A percentile compares a stretch with the other conserved stretches of the same genome.
Evolutionary conservation across 2,113 vertebrate genomes (phyloP).

Genomic region (Cyanocitta stelleri): DNA sequence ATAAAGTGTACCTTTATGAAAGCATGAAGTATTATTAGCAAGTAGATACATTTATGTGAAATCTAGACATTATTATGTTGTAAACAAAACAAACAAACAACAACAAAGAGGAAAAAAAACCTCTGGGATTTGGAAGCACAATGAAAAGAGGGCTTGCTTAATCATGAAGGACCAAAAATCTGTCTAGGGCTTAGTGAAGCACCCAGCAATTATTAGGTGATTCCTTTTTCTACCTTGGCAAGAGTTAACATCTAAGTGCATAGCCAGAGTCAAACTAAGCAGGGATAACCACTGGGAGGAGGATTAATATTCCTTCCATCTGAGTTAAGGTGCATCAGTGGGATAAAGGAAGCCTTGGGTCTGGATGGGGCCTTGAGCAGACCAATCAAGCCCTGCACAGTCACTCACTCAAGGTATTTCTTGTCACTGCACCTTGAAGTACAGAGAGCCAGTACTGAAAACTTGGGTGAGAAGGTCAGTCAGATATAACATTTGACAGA

Average conservation of each 20-base stretch:
- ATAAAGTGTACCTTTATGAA: neutral
- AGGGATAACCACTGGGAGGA: neutral
- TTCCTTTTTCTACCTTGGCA: neutral
- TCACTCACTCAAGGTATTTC: neutral
- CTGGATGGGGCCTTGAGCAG: neutral
- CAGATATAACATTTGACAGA: fast-evolving
- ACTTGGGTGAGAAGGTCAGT: neutral
- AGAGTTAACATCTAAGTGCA: neutral
- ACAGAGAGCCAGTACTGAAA: neutral
- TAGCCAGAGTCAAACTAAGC: neutral
- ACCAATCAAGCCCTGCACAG: fast-evolving
- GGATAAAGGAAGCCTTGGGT: neutral
- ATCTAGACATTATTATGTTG: neutral
- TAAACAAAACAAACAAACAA: neutral
- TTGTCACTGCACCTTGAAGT: neutral
- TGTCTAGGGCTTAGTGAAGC: neutral
- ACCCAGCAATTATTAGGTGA: neutral
- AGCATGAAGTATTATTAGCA: neutral
- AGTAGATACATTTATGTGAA: neutral
- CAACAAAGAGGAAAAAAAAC: no score
- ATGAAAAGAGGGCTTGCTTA: neutral
- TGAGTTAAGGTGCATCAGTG: neutral
- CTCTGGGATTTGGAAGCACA: neutral
- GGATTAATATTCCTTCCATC: neutral
- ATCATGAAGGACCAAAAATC: neutral